These are phyloP conservation scores for Cyclophora punctaria DNA, from an alignment of 2,888 invertebrate genomes.

Conservation along the genomic window DNA sequence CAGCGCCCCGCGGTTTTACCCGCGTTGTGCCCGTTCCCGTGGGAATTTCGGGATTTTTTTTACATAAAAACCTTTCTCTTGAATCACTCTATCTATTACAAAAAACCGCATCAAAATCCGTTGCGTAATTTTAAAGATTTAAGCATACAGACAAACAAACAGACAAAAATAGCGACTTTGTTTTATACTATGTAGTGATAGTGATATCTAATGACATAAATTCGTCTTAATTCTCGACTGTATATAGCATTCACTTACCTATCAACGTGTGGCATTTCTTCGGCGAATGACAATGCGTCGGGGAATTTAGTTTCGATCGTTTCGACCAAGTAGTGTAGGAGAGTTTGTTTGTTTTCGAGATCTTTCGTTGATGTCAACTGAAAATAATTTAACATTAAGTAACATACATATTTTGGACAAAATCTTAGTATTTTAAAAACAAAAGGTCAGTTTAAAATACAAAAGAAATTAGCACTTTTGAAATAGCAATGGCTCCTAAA, in stretches of 20 bases:
- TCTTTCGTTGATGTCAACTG: constrained; percentile 93
- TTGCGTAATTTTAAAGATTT: too few species aligned
- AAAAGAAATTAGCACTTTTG: not conserved
- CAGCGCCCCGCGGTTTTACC: too few species aligned
- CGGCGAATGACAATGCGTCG: constrained; percentile 86
- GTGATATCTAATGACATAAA: not conserved
- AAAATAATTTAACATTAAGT: constrained; percentile 19
- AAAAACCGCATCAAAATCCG: too few species aligned
- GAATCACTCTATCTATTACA: too few species aligned
- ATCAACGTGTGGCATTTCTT: constrained; percentile 93
- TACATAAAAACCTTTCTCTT: too few species aligned
- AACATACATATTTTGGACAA: not conserved
- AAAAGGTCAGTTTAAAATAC: not conserved
- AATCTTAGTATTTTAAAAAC: too few species aligned
- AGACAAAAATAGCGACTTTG: too few species aligned
- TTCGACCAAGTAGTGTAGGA: constrained; percentile 93
- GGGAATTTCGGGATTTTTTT: too few species aligned
- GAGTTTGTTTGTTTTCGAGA: constrained; percentile 91
- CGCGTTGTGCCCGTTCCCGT: too few species aligned
- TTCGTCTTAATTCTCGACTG: not conserved
- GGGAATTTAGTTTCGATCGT: constrained; percentile 92
- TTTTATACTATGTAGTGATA: too few species aligned
- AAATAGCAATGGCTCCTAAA: too few species aligned
- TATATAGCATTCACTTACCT: constrained; percentile 52
- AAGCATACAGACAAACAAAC: too few species aligned